Base-by-base conservation (phyloP, 2,113 vertebrate species). In the Pterocles orientalis region DNA sequence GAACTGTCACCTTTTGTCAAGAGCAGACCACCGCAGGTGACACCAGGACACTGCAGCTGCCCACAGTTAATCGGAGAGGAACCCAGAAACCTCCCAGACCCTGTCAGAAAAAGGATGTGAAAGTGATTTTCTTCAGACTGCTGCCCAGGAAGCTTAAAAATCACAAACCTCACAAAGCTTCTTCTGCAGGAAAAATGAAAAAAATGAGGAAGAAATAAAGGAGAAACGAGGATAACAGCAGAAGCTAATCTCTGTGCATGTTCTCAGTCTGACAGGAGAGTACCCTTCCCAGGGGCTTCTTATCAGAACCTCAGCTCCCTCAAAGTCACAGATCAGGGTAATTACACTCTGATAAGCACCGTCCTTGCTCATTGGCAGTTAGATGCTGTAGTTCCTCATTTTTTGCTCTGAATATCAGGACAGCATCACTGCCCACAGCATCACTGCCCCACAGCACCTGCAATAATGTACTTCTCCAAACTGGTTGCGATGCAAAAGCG, bases 301-400 rank as follows among this genome's bases (percentile, higher is more conserved):
- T 94, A 92, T 91, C 92, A 72, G 76, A 95, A 70, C 50, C 66
- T 90, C 69, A 64, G 80, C 79, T 92, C 94, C 91, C 88, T 90
- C 90, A 92, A 90, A 81, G 94, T 97, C 92, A 93, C 88, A 96
- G 94, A 92, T 94, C 86, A 96, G 61, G 77, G 81, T 94, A 95
- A 96, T 95, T 96, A 85, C 88, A 91, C 70, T 84, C 82, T 70
- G 90, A 94, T 93, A 94, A 90, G 88, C 64, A 86, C 65, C 79
- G 61, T 79, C 45, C 65, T 61, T 56, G 56, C 61, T 96, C 92
- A 88, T 95, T 88, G 93, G 53, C 88, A 85, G 81, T 94, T 91
- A 61, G 53, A 50, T 43, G 9, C 33, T 16, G 28, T 6, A 5
- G 51, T 15, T 91, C 51, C 28, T 92, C 28, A 47, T 87, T 87